Evolutionary conservation across 2,113 vertebrate genomes (phyloP).

Genomic region (Muscicapa adusta): DNA sequence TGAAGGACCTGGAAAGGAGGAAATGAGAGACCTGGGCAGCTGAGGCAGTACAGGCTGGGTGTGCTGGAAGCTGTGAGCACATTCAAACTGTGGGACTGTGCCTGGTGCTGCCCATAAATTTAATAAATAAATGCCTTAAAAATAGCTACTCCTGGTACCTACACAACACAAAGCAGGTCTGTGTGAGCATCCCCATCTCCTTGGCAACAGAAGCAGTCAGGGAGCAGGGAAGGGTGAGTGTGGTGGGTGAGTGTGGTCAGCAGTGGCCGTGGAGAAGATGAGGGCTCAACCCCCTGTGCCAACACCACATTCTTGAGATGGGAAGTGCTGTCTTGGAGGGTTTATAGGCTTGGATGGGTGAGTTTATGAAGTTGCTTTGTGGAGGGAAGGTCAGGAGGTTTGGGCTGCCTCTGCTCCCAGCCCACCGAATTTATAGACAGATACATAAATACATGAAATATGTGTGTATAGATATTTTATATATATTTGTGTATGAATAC

Average conservation of each 20-base stretch:
- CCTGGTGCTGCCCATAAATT: background rate
- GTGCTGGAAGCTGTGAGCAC: background rate
- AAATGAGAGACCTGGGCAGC: background rate
- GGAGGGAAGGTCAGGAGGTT: background rate
- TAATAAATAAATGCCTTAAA: background rate
- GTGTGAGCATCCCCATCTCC: background rate
- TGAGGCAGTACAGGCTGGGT: rapidly evolving
- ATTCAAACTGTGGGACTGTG: background rate
- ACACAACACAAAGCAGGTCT: background rate
- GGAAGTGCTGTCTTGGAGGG: background rate
- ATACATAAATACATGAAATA: rapidly evolving
- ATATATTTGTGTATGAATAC: background rate
- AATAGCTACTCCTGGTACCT: background rate
- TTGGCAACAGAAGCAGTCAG: background rate
- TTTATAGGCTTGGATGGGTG: background rate
- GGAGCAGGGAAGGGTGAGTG: background rate
- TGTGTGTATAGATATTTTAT: too few relatives aligned
- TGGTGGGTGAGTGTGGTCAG: background rate
- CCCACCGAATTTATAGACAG: background rate
- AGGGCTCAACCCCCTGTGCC: background rate
- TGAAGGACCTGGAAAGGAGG: background rate
- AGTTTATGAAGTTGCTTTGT: background rate
- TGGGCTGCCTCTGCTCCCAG: background rate
- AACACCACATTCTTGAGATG: background rate
- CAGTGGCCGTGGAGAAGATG: rapidly evolving